Conservation (phyloP, 2,888 invertebrate species). For the Acanthosepion lycidas region DNA sequence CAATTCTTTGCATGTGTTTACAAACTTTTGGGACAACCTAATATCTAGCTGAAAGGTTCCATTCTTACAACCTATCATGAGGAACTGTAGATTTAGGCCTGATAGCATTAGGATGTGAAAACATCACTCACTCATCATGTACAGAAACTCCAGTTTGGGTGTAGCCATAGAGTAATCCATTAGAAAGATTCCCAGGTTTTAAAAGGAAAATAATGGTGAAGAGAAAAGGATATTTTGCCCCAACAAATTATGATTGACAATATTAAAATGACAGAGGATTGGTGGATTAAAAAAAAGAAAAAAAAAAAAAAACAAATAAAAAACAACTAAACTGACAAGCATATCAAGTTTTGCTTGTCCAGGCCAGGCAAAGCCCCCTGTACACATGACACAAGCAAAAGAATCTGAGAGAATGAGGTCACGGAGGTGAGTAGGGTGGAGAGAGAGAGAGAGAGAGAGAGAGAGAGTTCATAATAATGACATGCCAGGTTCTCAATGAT, state of each 20-base stretch:
- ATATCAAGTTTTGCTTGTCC: conserved; percentile 20
- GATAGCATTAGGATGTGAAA: too few species aligned
- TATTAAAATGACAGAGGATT: neutral
- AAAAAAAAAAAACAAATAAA: neutral
- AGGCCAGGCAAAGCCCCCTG: neutral
- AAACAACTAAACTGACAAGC: neutral
- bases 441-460: neutral
- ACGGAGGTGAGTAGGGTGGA: neutral
- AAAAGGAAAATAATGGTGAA: neutral
- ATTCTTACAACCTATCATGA: too few species aligned
- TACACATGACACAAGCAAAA: neutral
- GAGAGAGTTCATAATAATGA: neutral
- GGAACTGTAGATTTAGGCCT: too few species aligned
- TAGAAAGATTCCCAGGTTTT: too few species aligned
- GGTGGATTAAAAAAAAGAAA: neutral
- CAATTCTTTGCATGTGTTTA: too few species aligned
- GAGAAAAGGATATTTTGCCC: neutral
- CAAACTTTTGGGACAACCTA: too few species aligned
- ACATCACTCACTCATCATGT: too few species aligned
- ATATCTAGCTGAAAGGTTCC: too few species aligned
- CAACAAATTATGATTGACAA: conserved; percentile 20
- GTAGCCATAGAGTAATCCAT: too few species aligned
- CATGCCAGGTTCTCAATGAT: too few species aligned
- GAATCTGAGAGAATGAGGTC: neutral
- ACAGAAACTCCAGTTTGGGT: too few species aligned